Evolutionary conservation across 2,797 vertebrate species (phyloP).

Genomic region (Diceros bicornis): DNA sequence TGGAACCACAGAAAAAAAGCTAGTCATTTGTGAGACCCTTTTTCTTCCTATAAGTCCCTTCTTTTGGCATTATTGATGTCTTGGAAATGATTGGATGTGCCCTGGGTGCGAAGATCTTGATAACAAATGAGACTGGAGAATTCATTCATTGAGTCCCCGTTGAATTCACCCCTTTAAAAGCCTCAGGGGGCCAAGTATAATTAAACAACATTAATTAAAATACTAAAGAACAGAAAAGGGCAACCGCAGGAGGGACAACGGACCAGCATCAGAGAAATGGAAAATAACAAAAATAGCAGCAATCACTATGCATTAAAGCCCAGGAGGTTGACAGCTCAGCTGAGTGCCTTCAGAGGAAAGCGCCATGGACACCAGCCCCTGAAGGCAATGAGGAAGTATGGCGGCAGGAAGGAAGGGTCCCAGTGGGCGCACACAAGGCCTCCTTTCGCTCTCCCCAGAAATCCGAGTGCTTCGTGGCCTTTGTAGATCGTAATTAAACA

Average conservation of each 20-base stretch:
- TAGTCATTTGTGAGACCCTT: neutral
- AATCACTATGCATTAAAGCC: neutral
- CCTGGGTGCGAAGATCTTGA: neutral
- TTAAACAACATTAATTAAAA: slow-evolving; percentile 81
- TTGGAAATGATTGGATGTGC: neutral
- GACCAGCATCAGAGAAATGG: slow-evolving; percentile 48
- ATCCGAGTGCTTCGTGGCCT: neutral
- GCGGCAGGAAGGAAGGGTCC: accelerated
- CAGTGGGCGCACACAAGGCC: neutral
- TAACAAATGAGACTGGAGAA: neutral
- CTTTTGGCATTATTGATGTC: neutral
- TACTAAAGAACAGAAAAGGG: slow-evolving; percentile 69
- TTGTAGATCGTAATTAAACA: neutral
- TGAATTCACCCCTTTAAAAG: neutral
- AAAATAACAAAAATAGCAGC: slow-evolving; percentile 70
- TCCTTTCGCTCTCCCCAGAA: neutral
- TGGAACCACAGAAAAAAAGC: neutral
- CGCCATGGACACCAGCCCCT: neutral
- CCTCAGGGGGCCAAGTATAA: slow-evolving; percentile 68
- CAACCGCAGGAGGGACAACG: slow-evolving; percentile 56
- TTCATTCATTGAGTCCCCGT: neutral
- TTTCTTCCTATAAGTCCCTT: neutral
- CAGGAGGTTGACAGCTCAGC: neutral
- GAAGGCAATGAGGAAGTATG: neutral
- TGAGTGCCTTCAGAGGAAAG: neutral